Conservation (phyloP, 2,888 invertebrate genomes). For the Steinernema scapterisci region DNA sequence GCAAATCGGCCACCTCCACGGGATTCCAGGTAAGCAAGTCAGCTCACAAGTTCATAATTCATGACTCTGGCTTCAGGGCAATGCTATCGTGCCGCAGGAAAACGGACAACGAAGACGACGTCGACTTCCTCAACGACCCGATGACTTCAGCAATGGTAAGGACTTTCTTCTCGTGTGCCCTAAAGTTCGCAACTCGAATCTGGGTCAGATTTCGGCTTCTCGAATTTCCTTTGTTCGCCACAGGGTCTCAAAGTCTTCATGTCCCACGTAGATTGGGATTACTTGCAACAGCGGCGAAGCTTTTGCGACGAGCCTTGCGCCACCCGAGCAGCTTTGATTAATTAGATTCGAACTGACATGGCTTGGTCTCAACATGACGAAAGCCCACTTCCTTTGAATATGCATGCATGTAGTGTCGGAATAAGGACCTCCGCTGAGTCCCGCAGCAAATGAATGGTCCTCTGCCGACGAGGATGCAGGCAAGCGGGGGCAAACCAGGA, state of each 20-base stretch:
- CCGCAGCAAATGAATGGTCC: not conserved
- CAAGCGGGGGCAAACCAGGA: not conserved
- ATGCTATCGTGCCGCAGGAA: constrained; percentile 8
- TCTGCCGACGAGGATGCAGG: not conserved
- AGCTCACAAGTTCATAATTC: too few relatives aligned
- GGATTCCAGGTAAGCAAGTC: constrained; percentile 3
- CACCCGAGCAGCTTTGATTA: constrained; percentile 14
- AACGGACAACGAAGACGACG: constrained; percentile 25
- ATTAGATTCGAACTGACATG: constrained; percentile 26
- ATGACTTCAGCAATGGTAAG: constrained; percentile 9
- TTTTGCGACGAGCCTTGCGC: not conserved
- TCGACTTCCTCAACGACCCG: constrained; percentile 10
- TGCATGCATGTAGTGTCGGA: constrained; percentile 10
- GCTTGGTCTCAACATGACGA: constrained; percentile 13
- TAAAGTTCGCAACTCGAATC: not conserved
- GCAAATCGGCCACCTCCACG: constrained; percentile 21
- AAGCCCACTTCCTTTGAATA: constrained; percentile 32
- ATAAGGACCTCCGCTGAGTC: not conserved
- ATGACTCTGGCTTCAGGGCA: not conserved
- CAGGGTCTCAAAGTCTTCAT: not conserved
- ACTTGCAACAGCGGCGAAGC: not conserved
- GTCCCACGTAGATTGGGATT: constrained; percentile 15
- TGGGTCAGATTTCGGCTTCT: not conserved
- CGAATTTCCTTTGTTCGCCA: too few relatives aligned
- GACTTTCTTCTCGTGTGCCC: too few relatives aligned